A percentile compares a stretch with the other conserved stretches of the same genome.
Evolutionary conservation across 35 echinoderm and acorn worm species (phyloP).

Genomic region (Ophioderma brevispina): DNA sequence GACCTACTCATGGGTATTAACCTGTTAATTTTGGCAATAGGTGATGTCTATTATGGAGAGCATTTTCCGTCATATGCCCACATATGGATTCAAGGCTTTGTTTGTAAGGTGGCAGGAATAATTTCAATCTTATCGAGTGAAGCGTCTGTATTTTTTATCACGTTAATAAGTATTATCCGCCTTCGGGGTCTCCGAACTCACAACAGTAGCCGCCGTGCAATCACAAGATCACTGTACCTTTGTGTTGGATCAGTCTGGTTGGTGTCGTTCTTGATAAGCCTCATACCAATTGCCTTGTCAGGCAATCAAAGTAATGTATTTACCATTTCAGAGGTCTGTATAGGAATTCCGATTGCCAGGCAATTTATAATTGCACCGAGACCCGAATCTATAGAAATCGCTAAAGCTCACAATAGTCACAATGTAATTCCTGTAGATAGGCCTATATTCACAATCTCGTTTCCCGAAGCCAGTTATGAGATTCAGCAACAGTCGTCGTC

Average conservation of each 20-base stretch:
- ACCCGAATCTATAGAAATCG: neutral
- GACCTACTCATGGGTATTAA: slow-evolving; percentile 76
- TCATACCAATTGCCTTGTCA: slow-evolving; percentile 28
- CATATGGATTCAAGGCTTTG: slow-evolving; percentile 51
- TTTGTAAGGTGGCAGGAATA: slow-evolving; percentile 37
- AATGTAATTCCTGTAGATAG: neutral
- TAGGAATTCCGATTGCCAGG: slow-evolving; percentile 42
- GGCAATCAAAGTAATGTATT: slow-evolving; percentile 16
- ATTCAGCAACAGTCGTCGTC: neutral
- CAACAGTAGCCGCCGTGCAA: slow-evolving; percentile 9
- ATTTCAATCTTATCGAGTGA: neutral
- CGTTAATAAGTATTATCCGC: neutral
- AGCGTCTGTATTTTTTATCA: neutral
- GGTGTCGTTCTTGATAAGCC: slow-evolving; percentile 23
- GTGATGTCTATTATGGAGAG: slow-evolving; percentile 50
- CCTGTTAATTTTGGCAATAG: slow-evolving; percentile 61
- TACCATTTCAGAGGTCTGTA: slow-evolving; percentile 57
- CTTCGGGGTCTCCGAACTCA: slow-evolving; percentile 19
- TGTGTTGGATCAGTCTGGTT: slow-evolving; percentile 35
- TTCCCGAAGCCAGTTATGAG: neutral
- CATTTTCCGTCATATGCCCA: slow-evolving; percentile 42
- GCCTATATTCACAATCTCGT: neutral
- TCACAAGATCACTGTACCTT: neutral
- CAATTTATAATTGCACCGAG: too few species aligned
- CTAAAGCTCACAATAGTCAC: neutral